These are phyloP conservation scores for Drosophila sechellia DNA, from an alignment of 1,140 invertebrate species.

Conservation along the genomic window DNA sequence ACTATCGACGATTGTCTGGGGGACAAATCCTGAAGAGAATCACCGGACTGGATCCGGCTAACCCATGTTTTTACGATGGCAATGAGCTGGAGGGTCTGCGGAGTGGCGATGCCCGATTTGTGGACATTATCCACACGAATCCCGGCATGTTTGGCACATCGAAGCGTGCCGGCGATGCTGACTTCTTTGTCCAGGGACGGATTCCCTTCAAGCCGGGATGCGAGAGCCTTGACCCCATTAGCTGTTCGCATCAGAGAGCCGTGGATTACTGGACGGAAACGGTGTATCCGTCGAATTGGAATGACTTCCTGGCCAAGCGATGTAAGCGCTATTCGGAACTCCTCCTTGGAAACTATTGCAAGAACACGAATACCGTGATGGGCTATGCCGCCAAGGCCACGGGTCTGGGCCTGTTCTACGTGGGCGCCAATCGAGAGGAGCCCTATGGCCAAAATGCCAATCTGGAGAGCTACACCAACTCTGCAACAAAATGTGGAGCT, in stretches of 20 bases:
- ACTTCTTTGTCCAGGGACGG: conserved; percentile 88
- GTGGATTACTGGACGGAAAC: conserved; percentile 87
- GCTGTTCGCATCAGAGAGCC: conserved; percentile 87
- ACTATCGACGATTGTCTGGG: conserved; percentile 55
- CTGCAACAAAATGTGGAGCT: conserved; percentile 24
- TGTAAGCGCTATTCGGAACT: conserved; percentile 24
- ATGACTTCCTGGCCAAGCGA: conserved; percentile 25
- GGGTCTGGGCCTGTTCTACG: conserved; percentile 48
- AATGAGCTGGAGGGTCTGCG: conserved; percentile 85
- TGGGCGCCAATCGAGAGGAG: conserved; percentile 36
- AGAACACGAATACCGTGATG: conserved; percentile 34
- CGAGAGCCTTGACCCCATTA: conserved; percentile 83
- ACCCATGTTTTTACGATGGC: conserved; percentile 86
- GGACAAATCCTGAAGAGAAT: conserved; percentile 84
- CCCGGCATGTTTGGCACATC: conserved; percentile 87
- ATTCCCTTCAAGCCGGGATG: conserved; percentile 41
- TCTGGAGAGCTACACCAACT: conserved; percentile 11
- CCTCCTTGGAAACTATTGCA: conserved; percentile 4
- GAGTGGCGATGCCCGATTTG: conserved; percentile 86
- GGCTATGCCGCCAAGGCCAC: conserved; percentile 38
- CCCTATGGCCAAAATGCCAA: conserved; percentile 56
- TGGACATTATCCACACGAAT: conserved; percentile 91
- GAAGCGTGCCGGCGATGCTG: conserved; percentile 85
- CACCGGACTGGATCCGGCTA: conserved; percentile 89
- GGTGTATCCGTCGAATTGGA: conserved; percentile 77